Evolutionary conservation across 2,113 vertebrate species (phyloP).

Genomic region (Cromileptes altivelis): DNA sequence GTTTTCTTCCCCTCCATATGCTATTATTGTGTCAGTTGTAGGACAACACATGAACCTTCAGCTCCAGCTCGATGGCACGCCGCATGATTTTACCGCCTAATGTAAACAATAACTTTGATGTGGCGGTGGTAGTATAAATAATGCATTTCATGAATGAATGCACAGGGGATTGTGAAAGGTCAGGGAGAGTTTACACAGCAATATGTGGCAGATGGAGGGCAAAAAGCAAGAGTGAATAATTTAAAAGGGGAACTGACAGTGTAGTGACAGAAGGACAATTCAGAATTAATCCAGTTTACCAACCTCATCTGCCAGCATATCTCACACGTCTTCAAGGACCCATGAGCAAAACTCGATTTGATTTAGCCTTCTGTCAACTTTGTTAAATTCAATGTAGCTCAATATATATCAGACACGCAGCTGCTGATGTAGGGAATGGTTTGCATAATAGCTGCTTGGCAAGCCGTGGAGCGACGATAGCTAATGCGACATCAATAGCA

Average conservation of each 20-base stretch:
- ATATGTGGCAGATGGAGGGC: slow-evolving; percentile 77
- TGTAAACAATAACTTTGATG: slow-evolving; percentile 77
- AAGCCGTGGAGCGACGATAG: slow-evolving; percentile 5
- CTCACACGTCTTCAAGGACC: slow-evolving; percentile 46
- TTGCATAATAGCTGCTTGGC: slow-evolving; percentile 47
- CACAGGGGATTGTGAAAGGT: slow-evolving; percentile 73
- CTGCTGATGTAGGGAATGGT: slow-evolving; percentile 38
- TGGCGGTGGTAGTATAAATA: slow-evolving; percentile 72
- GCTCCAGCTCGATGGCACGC: slow-evolving; percentile 34
- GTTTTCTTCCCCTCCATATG: slow-evolving; percentile 29
- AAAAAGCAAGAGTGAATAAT: slow-evolving; percentile 77
- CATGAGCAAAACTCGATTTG: slow-evolving; percentile 36
- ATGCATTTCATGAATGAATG: slow-evolving; percentile 78
- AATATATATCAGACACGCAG: slow-evolving; percentile 24
- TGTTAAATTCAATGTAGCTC: slow-evolving; percentile 32
- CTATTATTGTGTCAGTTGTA: slow-evolving; percentile 13
- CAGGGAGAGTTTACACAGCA: slow-evolving; percentile 78
- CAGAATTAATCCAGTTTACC: slow-evolving; percentile 69
- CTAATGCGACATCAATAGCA: slow-evolving; percentile 38
- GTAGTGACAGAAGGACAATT: slow-evolving; percentile 66
- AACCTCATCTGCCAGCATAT: slow-evolving; percentile 50
- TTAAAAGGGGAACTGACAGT: slow-evolving; percentile 68
- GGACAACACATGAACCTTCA: slow-evolving; percentile 39
- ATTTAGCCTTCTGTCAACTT: slow-evolving; percentile 67
- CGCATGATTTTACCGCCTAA: slow-evolving; percentile 56